A percentile compares a stretch with the other conserved stretches of the same genome.
Conservation (phyloP, 2,113 vertebrate genomes). For the Nycticryphes semicollaris region DNA sequence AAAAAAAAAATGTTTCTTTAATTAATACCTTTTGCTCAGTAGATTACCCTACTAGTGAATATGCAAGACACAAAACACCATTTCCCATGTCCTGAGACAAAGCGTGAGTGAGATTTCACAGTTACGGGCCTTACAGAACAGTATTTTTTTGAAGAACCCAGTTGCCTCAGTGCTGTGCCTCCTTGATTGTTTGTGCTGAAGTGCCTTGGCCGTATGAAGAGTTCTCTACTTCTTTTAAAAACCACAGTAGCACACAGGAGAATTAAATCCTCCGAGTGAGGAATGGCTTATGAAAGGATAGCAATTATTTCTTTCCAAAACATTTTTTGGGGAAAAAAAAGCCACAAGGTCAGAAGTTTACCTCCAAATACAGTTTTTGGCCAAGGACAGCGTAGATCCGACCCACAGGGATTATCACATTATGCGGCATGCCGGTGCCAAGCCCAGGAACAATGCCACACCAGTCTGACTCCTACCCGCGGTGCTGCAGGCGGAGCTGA, state of each 20-base stretch:
- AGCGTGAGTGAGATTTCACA: neutral
- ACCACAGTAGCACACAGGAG: slow-evolving; percentile 58
- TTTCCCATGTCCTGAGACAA: neutral
- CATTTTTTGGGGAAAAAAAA: neutral
- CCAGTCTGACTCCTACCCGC: neutral
- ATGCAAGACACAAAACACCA: neutral
- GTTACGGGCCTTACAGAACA: neutral
- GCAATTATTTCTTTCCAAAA: slow-evolving; percentile 49
- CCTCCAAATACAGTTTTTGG: neutral
- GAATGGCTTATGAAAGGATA: slow-evolving; percentile 45
- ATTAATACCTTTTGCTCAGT: neutral
- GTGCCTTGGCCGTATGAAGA: neutral
- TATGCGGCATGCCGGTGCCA: neutral
- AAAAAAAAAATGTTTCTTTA: neutral
- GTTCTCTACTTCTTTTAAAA: slow-evolving; percentile 39
- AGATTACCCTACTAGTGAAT: neutral
- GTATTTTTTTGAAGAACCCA: neutral
- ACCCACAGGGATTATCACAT: slow-evolving; percentile 56
- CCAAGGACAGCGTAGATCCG: neutral
- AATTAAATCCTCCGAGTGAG: slow-evolving; percentile 42
- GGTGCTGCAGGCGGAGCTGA: neutral
- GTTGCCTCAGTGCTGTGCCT: neutral
- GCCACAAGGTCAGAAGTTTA: slow-evolving; percentile 65
- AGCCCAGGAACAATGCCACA: slow-evolving; percentile 12
- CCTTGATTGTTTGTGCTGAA: neutral